These are phyloP conservation scores for Porites lobata DNA, from an alignment of 92 coral and sea anemone species.

Conservation along the genomic window DNA sequence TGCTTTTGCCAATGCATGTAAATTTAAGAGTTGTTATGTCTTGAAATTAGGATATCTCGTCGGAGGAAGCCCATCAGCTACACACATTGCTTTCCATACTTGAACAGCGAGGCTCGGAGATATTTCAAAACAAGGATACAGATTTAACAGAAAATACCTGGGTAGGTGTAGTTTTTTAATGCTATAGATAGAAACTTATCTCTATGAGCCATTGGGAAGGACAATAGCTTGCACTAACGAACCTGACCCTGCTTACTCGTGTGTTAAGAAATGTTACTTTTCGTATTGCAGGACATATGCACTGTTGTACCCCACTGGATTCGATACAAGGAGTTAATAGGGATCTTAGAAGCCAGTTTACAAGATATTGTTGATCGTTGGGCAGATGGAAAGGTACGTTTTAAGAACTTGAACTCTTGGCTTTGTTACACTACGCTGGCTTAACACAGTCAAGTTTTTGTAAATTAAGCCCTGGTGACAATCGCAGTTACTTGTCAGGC, in stretches of 20 bases:
- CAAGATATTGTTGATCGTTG: constrained; percentile 94
- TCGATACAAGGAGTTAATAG: constrained; percentile 81
- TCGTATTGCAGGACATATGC: constrained; percentile 39
- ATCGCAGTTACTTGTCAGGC: too few species aligned
- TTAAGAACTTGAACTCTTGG: background rate
- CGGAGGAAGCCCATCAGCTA: constrained; percentile 89
- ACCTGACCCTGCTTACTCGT: too few species aligned
- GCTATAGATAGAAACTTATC: too few species aligned
- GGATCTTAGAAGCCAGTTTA: constrained; percentile 87
- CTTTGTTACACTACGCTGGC: too few species aligned
- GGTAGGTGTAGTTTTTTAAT: constrained; percentile 1
- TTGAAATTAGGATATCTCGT: constrained; percentile 80
- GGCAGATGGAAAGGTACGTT: constrained; percentile 89
- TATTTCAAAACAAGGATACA: constrained; percentile 65
- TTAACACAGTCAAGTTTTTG: too few species aligned
- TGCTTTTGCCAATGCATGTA: too few species aligned
- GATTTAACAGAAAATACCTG: constrained; percentile 27
- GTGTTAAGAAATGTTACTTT: background rate
- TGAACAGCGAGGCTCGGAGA: constrained; percentile 83
- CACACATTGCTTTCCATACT: constrained; percentile 84
- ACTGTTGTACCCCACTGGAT: constrained; percentile 86
- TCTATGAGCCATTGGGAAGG: too few species aligned
- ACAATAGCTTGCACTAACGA: too few species aligned
- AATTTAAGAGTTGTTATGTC: too few species aligned
- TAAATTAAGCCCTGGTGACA: too few species aligned